These are phyloP conservation scores for Drosophila kanekoi DNA, from an alignment of 2,888 invertebrate genomes.

Conservation along the genomic window DNA sequence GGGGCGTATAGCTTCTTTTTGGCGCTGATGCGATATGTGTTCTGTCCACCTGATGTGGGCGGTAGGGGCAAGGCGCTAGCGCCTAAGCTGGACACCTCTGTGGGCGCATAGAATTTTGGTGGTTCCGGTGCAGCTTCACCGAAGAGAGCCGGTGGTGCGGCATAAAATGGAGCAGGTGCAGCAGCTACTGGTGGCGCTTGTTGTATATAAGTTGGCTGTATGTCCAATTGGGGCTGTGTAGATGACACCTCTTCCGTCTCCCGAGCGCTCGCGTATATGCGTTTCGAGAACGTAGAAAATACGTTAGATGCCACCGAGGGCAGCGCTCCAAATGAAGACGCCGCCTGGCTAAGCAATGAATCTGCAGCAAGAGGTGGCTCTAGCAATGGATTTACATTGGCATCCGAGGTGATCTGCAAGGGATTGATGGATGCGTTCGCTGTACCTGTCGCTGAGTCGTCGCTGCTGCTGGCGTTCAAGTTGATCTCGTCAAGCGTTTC, in stretches of 20 bases:
- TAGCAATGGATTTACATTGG: slow-evolving; percentile 77
- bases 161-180: slow-evolving; percentile 64
- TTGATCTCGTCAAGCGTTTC: slow-evolving; percentile 86
- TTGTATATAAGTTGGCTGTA: slow-evolving; percentile 80
- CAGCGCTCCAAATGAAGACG: slow-evolving; percentile 86
- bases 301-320: slow-evolving; percentile 88
- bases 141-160: slow-evolving; percentile 50
- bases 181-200: slow-evolving; percentile 42
- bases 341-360: slow-evolving; percentile 82
- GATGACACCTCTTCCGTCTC: slow-evolving; percentile 46
- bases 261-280: slow-evolving; percentile 78
- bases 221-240: slow-evolving; percentile 70
- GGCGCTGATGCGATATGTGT: slow-evolving; percentile 89
- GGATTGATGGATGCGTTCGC: slow-evolving; percentile 26
- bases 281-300: slow-evolving; percentile 86
- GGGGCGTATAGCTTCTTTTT: slow-evolving; percentile 91
- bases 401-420: slow-evolving; percentile 54
- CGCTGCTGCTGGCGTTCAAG: slow-evolving; percentile 82
- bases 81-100: slow-evolving; percentile 70
- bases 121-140: slow-evolving; percentile 68
- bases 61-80: slow-evolving; percentile 27
- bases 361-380: slow-evolving; percentile 66
- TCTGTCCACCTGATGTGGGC: slow-evolving; percentile 59
- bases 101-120: slow-evolving; percentile 83
- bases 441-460: slow-evolving; percentile 57